Conservation (phyloP, 2,888 invertebrate genomes). For the Tigriopus californicus region DNA sequence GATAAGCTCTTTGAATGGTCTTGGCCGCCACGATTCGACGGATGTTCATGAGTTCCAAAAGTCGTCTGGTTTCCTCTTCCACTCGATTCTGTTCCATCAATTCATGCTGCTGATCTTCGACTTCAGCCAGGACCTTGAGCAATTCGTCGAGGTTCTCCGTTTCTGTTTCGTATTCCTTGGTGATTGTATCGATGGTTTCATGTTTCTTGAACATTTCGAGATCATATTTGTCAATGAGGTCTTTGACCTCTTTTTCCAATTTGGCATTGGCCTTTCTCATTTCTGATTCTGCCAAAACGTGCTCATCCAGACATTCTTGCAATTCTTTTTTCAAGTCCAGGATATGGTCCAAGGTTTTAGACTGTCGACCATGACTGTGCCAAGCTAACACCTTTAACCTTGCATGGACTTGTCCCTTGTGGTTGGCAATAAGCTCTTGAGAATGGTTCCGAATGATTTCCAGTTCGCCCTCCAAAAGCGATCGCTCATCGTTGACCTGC, state of each 20-base stretch:
- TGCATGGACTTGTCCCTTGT: neutral
- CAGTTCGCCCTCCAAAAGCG: neutral
- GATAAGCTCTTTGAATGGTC: neutral
- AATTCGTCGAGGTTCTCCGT: neutral
- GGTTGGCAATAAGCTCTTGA: neutral
- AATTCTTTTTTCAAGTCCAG: neutral
- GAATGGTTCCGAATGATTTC: neutral
- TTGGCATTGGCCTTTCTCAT: neutral
- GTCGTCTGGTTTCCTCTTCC: neutral
- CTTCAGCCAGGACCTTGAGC: neutral
- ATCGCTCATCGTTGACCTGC: neutral
- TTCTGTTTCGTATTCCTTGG: neutral
- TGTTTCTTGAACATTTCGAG: neutral
- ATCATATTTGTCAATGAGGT: constrained; percentile 3
- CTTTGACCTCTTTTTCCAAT: neutral
- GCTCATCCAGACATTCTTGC: neutral
- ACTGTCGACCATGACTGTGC: neutral
- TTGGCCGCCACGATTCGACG: constrained; percentile 2
- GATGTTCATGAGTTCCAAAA: neutral
- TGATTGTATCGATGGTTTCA: neutral
- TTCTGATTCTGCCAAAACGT: neutral
- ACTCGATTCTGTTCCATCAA: neutral
- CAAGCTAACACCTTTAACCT: neutral
- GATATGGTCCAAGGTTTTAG: neutral
- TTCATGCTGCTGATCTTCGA: neutral